Base-by-base conservation (phyloP, 2,113 vertebrate species). In the Dicerorhinus sumatrensis region DNA sequence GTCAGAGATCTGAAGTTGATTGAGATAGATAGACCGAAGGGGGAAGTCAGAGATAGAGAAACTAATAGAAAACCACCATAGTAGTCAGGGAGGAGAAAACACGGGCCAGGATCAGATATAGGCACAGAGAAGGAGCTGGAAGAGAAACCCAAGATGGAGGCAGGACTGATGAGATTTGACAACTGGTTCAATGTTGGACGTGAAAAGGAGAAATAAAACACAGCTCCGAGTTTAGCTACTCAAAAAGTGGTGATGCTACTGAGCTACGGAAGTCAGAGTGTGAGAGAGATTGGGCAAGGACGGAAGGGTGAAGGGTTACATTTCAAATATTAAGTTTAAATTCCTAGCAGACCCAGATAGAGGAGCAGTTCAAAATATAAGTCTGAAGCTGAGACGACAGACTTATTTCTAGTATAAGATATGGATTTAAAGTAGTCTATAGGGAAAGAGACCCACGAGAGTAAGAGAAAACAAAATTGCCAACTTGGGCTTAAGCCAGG, bases 281-380 rank as follows among this genome's bases (percentile, higher is more conserved):
- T 17, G 16, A 46, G 31, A 2, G 29, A 72, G 63, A 31, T 6
- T 8, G 46, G 54, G 10, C 3, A 0, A n/a, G 29, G 6, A 5
- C 0, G 1, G 12, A 12, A 39, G 33, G 5, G 1, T 29, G 31
- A 33, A 54, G 16, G 1, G 10, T n/a, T 56, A 14, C 10, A 3
- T 31, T 70, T 56, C 51, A 33, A 76, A 48, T 29, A 42, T 13
- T 63, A 36, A 20, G 13, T 36, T 96, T 33, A 48, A 27, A 79
- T 79, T 84, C 54, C 12, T 69, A 48, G 63, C 75, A 27, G 4
- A 54, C 13, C 46, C 56, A n/a, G 36, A 39, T 33, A 60, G 42
- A 87, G 5, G 7, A 75, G 9, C 67, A 87, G 58, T 21, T 89
- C n/a, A 92, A 79, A 65, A 31, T 48, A 16, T 62, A 63, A 70